phyloP scores from a whole-genome alignment of 2,113 vertebrate species.

The Tetrao urogallus region DNA sequence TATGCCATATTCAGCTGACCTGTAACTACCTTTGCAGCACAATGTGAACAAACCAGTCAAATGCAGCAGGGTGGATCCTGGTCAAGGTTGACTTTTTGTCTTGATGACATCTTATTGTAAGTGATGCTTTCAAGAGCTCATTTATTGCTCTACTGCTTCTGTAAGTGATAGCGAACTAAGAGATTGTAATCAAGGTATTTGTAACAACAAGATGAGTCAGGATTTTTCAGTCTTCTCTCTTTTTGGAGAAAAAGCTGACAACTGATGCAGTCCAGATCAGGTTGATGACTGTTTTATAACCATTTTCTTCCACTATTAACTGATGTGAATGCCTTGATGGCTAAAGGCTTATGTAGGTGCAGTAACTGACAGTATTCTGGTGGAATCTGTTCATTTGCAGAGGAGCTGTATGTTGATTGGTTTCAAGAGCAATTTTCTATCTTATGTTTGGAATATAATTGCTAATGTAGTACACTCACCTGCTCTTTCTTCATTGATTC shows the following conservation, averaged over 20 bases:
- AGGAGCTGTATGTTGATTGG: not conserved
- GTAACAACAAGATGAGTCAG: not conserved
- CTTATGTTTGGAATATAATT: not conserved
- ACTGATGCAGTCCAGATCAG: not conserved
- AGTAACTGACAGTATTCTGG: not conserved
- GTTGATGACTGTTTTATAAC: not conserved
- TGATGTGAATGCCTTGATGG: not conserved
- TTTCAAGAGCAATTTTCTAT: not conserved
- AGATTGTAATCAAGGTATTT: conserved; percentile 14
- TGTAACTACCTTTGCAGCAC: not conserved
- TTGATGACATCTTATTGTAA: conserved; percentile 18
- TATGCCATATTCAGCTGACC: too few species aligned
- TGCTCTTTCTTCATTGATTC: not conserved
- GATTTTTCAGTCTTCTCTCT: not conserved
- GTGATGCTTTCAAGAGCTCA: conserved; percentile 55
- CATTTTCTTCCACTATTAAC: not conserved
- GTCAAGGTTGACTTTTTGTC: not conserved
- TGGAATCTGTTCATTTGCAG: conserved; percentile 9
- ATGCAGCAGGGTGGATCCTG: not conserved
- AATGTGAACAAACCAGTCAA: not conserved
- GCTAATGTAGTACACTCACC: not conserved
- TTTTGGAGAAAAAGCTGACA: not conserved
- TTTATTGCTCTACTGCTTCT: conserved; percentile 40
- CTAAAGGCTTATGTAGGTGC: not conserved
- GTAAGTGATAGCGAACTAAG: conserved; percentile 26